Conservation (phyloP, 2,797 vertebrate genomes). For the Periparus ater region DNA sequence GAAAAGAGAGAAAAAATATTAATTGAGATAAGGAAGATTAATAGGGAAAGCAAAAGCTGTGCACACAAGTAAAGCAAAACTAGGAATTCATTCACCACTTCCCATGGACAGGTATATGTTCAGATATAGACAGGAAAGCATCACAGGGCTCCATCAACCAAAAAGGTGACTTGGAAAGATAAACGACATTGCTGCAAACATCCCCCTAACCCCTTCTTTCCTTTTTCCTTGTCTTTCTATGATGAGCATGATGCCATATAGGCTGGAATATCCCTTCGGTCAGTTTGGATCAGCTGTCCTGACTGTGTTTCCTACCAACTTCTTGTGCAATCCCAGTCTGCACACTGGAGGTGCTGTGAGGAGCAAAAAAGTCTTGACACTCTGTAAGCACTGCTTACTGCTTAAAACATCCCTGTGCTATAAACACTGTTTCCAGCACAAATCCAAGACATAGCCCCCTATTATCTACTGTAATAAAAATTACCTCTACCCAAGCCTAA, state of each 20-base stretch:
- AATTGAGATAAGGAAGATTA: not conserved
- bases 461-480: not conserved
- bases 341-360: not conserved
- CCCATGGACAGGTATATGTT: not conserved
- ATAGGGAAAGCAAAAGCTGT: not conserved
- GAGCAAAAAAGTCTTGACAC: not conserved
- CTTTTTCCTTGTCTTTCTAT: not conserved
- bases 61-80: not conserved
- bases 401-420: not conserved
- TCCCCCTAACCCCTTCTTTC: rapidly evolving
- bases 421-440: not conserved
- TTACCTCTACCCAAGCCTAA: not conserved
- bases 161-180: rapidly evolving
- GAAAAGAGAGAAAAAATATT: not conserved
- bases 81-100: not conserved
- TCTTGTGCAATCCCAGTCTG: not conserved
- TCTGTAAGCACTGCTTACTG: not conserved
- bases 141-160: not conserved
- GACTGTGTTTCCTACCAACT: not conserved
- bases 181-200: not conserved
- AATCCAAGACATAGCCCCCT: not conserved
- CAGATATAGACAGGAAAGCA: not conserved
- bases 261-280: not conserved
- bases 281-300: not conserved
- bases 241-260: no score